A percentile compares a stretch with the other conserved stretches of the same genome.
Evolutionary conservation across 2,113 vertebrate genomes (phyloP).

Genomic region (Salvelinus fontinalis): DNA sequence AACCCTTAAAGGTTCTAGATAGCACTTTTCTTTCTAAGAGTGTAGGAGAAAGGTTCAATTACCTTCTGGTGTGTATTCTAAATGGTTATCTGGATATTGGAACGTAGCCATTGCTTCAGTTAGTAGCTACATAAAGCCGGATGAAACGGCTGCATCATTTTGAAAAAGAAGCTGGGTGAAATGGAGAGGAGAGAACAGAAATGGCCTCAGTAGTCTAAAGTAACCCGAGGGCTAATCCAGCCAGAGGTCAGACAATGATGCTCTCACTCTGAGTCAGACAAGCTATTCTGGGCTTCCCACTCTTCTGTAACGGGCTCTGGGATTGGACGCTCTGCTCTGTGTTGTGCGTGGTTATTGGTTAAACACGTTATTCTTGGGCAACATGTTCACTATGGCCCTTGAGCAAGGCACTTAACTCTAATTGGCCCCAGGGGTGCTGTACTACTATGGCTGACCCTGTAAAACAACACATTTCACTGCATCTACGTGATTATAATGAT

Average conservation of each 20-base stretch:
- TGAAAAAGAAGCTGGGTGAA: not conserved
- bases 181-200: slow-evolving; percentile 1
- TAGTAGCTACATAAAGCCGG: not conserved
- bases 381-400: not conserved
- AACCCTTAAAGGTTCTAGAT: too few species aligned
- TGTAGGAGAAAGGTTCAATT: too few species aligned
- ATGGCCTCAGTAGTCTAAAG: slow-evolving; percentile 4
- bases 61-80: too few species aligned
- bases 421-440: too few species aligned
- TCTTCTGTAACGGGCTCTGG: slow-evolving; percentile 16
- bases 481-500: too few species aligned
- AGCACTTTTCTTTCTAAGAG: too few species aligned
- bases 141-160: not conserved
- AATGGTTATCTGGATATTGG: too few species aligned
- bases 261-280: slow-evolving; percentile 51
- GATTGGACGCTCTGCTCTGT: slow-evolving; percentile 10
- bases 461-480: too few species aligned
- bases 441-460: too few species aligned
- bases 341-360: not conserved
- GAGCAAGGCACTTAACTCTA: too few species aligned
- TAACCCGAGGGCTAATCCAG: slow-evolving; percentile 28
- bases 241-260: slow-evolving; percentile 29
- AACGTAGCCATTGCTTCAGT: not conserved
- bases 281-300: slow-evolving; percentile 52
- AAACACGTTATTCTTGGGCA: not conserved